Conservation (phyloP, 2,888 invertebrate species). For the Phalangium opilio region DNA sequence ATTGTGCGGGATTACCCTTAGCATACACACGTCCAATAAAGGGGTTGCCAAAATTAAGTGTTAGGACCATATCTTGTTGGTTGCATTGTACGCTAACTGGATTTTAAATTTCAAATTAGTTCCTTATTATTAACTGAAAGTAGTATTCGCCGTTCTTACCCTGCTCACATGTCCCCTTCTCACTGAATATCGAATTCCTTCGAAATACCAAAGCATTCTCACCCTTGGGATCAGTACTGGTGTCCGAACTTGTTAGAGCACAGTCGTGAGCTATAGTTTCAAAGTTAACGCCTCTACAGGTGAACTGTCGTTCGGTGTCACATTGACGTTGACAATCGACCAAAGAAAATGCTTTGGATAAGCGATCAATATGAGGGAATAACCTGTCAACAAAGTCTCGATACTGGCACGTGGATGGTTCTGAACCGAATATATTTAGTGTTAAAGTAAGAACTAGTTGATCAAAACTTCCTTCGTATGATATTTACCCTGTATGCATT, state of each 20-base stretch:
- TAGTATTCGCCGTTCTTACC: too few relatives aligned
- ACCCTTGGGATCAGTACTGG: conserved; percentile 32
- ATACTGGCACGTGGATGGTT: conserved; percentile 34
- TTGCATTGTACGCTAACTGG: conserved; percentile 66
- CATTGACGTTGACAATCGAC: conserved; percentile 33
- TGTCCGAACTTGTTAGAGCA: conserved; percentile 61
- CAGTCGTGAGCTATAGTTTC: conserved; percentile 36
- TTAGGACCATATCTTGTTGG: conserved; percentile 50
- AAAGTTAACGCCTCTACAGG: conserved; percentile 28
- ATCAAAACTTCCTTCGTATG: background rate
- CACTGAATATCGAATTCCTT: conserved; percentile 51
- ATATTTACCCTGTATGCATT: conserved; percentile 36
- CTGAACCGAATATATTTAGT: conserved; percentile 23
- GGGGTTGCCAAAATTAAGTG: conserved; percentile 35
- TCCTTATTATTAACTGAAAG: background rate
- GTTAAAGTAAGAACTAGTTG: background rate
- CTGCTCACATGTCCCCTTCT: conserved; percentile 66
- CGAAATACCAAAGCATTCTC: conserved; percentile 43
- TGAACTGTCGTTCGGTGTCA: conserved; percentile 32
- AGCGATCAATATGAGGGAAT: conserved; percentile 31
- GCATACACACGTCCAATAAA: conserved; percentile 60
- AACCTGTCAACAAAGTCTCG: conserved; percentile 31
- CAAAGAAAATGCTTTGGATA: conserved; percentile 24
- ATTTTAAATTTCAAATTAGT: background rate
- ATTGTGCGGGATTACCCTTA: conserved; percentile 46